Evolutionary conservation across 1,140 invertebrate genomes (phyloP), one percentile per base, ranked within the genome.

Genomic region (Hesperophylax magnus): DNA sequence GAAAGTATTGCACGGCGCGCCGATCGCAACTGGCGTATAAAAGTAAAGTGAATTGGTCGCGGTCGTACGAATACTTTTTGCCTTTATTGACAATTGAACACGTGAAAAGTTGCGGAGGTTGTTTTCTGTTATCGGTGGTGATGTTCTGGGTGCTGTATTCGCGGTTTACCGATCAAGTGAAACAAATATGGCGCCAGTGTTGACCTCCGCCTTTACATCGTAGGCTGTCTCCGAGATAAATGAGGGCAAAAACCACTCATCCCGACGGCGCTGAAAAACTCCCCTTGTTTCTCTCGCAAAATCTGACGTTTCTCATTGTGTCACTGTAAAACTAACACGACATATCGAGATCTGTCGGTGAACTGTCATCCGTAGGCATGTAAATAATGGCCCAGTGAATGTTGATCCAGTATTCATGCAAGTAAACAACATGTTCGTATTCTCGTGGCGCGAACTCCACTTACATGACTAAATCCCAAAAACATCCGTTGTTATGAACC

Each of bases 131-230:
- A 47, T 47, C 39, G 11, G 9, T 47, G 39, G 39, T 47, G 39
- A 6, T 79, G 65, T 60, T 60, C 67, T 61, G 52, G 60, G 60
- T 77, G 78, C 52, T 72, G 67, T 60, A 61, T 72, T 79, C 31
- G 78, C 53, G 54, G 52, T 78, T 69, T 78, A 67, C 52, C 27
- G 27, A 78, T 75, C 56, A 60, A 60, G 58, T 65, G 71, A 67
- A 80, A 75, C 58, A 80, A 80, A 80, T 63, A 80, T 80, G 78
- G 78, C 78, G 78, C 78, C 78, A 79, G 65, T 79, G 78, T 79
- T 79, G 78, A 79, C 78, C 78, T 74, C 78, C 78, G 69, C 67
- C 69, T 79, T 74, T 31, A 47, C 56, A 31, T 22, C 22, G 31
- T 74, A 61, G 53, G 15, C 78, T 71, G 67, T 54, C 58, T 69